phyloP scores from a whole-genome alignment of 2,888 invertebrate species.

The Epistrophe eligans region DNA sequence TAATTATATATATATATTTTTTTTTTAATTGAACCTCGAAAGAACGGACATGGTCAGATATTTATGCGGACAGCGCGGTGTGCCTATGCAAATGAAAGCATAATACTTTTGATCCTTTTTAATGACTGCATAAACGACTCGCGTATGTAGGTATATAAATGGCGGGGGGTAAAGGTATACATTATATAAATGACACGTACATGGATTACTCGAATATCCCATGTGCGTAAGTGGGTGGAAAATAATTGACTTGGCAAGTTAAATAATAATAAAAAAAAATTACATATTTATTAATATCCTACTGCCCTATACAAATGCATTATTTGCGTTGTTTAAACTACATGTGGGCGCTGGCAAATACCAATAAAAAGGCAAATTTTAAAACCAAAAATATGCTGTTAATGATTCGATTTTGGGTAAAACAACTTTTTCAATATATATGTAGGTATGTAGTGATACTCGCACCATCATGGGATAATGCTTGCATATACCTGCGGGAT shows the following conservation, averaged over 20 bases:
- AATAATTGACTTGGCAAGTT: conserved; percentile 49
- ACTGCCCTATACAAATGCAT: neutral
- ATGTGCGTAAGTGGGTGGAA: conserved; percentile 54
- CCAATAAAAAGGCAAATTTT: conserved; percentile 49
- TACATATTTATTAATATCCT: neutral
- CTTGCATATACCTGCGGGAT: neutral
- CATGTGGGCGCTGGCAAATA: conserved; percentile 36
- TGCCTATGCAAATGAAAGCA: conserved; percentile 68
- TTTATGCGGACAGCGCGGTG: conserved; percentile 23
- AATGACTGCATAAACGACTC: conserved; percentile 73
- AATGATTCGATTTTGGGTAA: conserved; percentile 54
- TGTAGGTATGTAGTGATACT: no score
- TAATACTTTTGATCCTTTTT: conserved; percentile 71
- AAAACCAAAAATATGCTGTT: conserved; percentile 67
- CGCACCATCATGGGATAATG: conserved; percentile 31
- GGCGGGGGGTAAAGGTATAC: conserved; percentile 1
- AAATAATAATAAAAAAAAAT: conserved; percentile 1
- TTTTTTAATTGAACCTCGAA: conserved; percentile 1
- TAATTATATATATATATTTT: conserved; percentile 1
- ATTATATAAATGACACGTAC: conserved; percentile 57
- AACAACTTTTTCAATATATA: conserved; percentile 35
- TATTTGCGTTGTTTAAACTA: neutral
- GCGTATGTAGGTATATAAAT: conserved; percentile 17
- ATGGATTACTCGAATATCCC: conserved; percentile 58
- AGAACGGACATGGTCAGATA: conserved; percentile 12